These are phyloP conservation scores for Centropus bengalensis DNA, from an alignment of 2,113 vertebrate species.

Conservation along the genomic window DNA sequence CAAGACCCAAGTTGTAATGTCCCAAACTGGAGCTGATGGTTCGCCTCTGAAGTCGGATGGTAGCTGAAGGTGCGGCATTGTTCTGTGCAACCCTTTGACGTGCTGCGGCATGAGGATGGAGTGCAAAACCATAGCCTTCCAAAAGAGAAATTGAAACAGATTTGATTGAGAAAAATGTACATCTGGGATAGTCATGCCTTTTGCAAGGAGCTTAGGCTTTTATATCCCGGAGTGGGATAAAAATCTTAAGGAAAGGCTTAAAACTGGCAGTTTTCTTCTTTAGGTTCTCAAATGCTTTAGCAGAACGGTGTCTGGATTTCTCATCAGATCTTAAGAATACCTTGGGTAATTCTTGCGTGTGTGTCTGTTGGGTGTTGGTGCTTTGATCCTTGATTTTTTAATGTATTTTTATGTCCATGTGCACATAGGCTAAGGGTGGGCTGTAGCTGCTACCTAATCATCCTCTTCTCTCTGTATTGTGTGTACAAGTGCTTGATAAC, in stretches of 20 bases:
- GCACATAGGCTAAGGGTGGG: not conserved
- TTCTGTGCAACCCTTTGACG: not conserved
- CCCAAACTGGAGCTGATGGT: not conserved
- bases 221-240: not conserved
- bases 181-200: not conserved
- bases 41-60: not conserved
- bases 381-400: slow-evolving; percentile 33
- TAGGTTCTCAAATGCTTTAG: slow-evolving; percentile 21
- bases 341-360: not conserved
- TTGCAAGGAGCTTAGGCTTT: not conserved
- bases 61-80: not conserved
- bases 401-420: not conserved
- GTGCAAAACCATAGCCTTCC: not conserved
- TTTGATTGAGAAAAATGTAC: not conserved
- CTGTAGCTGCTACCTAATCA: slow-evolving; percentile 1
- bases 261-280: slow-evolving; percentile 1
- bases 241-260: slow-evolving; percentile 6
- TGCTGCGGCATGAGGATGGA: not conserved
- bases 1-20: not conserved
- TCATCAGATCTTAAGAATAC: slow-evolving; percentile 49
- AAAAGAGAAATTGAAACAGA: slow-evolving; percentile 1
- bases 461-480: not conserved
- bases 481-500: not conserved
- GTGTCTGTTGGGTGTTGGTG: slow-evolving; percentile 10
- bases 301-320: slow-evolving; percentile 54